Evolutionary conservation across 2,888 invertebrate genomes (phyloP).

Genomic region (Drosophila paramelanica): DNA sequence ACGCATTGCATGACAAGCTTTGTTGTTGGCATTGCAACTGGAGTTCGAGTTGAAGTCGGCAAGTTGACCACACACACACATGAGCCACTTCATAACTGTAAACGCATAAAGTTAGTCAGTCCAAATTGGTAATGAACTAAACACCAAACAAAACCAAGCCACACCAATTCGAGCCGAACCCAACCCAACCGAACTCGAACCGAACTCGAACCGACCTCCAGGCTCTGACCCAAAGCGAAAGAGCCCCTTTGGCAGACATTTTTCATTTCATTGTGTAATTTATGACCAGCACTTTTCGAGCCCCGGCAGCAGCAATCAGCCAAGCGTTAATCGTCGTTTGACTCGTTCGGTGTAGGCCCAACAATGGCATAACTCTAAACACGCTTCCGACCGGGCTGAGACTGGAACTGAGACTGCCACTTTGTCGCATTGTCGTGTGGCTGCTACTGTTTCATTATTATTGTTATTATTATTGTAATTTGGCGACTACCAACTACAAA

Average conservation of each 20-base stretch:
- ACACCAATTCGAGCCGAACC: constrained; percentile 16
- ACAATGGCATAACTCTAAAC: constrained; percentile 59
- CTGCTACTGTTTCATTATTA: constrained; percentile 71
- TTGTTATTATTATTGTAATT: constrained; percentile 78
- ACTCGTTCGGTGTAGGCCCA: constrained; percentile 67
- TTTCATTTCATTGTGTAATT: constrained; percentile 74
- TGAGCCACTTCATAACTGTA: constrained; percentile 26
- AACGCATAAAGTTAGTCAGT: constrained; percentile 30
- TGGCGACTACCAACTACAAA: constrained; percentile 54
- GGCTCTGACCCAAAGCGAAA: constrained; percentile 24
- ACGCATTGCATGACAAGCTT: constrained; percentile 68
- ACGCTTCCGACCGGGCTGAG: constrained; percentile 32
- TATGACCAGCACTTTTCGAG: constrained; percentile 78
- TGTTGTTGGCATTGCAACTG: constrained; percentile 16
- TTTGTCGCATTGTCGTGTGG: constrained; percentile 80
- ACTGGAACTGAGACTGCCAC: constrained; percentile 63
- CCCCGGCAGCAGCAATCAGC: constrained; percentile 62
- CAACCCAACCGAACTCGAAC: constrained; percentile 7
- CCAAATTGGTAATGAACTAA: constrained; percentile 17
- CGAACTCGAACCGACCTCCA: constrained; percentile 4
- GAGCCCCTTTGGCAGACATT: constrained; percentile 49
- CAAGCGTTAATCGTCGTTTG: constrained; percentile 82
- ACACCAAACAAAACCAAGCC: constrained; percentile 4
- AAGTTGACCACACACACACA: constrained; percentile 53
- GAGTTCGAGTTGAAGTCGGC: neutral